Base-by-base conservation (phyloP, 2,888 invertebrate species). In the Cephus pulcher region DNA sequence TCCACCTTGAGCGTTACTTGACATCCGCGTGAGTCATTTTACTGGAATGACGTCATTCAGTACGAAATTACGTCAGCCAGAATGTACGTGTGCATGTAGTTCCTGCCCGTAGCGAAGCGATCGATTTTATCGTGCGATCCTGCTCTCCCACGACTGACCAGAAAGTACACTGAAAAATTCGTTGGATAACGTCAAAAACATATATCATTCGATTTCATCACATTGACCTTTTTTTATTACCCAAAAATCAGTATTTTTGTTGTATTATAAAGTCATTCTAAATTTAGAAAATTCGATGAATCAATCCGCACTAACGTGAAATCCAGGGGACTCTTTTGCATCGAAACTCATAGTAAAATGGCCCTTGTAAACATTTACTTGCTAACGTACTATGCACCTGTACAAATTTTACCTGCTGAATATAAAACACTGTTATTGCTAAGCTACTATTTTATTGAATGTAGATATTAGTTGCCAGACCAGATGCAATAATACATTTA, bases 11-110 rank as follows among this genome's bases (percentile, higher is more conserved):
- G 34, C 30, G n/a, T 12, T 15, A 15, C 15, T 35, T 12, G 34
- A 74, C 74, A 33, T 75, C 37, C 40, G 76, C 71, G 71, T 78
- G 78, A 78, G 78, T 78, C 78, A 78, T 74, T 70, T 75, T 71
- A 75, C n/a, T 77, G 73, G 69, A 40, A 78, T 78, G 78, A 78
- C 78, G 78, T 75, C 78, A 78, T 75, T 34, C 71, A 33, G 32
- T 71, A 71, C 71, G 12, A 34, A 71, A 34, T 71, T 71, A 71
- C 71, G 71, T 71, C 71, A 71, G 33, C 71, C 15, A 15, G 71
- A 23, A 56, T 23, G 23, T 56, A 23, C 9, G 56, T 56, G 23
- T 56, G 56, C 56, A 56, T 6, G 56, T 56, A 56, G 23, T 56
- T 56, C 23, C 56, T 23, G 15, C 23, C 9, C 56, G 23, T 23